A percentile compares a stretch with the other conserved stretches of the same genome.
phyloP scores from a whole-genome alignment of 2,797 vertebrate genomes.

The Danio aesculapii region DNA sequence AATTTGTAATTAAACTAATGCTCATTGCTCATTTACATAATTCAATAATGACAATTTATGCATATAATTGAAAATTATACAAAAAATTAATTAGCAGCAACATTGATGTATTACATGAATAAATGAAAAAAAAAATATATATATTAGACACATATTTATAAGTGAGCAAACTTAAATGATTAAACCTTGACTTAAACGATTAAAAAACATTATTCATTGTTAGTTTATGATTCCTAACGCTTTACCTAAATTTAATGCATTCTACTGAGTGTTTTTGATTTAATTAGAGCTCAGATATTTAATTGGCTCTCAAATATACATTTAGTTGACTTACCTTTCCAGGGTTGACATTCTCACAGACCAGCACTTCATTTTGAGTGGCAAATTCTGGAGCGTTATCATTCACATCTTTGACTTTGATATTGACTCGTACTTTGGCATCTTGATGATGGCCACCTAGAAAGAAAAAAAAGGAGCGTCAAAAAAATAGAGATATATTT shows the following conservation, averaged over 20 bases:
- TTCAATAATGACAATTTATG: no score
- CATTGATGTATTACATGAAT: no score
- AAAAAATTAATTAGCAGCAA: no score
- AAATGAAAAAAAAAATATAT: no score
- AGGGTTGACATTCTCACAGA: slow-evolving; percentile 89
- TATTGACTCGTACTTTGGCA: slow-evolving; percentile 92
- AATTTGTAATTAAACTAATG: no score
- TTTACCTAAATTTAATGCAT: neutral
- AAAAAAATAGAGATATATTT: neutral
- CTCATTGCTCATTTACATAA: no score
- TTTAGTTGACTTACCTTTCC: slow-evolving; percentile 83
- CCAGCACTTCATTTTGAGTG: slow-evolving; percentile 87
- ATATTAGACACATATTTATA: no score
- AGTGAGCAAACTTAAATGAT: no score
- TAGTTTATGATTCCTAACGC: neutral
- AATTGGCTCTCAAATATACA: neutral
- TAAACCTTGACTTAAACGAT: no score
- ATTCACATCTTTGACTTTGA: slow-evolving; percentile 91
- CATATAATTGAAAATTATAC: no score
- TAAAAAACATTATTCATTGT: neutral
- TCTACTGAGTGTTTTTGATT: neutral
- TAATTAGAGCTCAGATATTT: neutral
- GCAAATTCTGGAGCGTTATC: slow-evolving; percentile 94
- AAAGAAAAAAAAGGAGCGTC: neutral
- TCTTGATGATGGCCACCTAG: slow-evolving; percentile 92